These are phyloP conservation scores for Caenorhabditis inopinata DNA, from an alignment of 1,140 invertebrate genomes.

Conservation along the genomic window DNA sequence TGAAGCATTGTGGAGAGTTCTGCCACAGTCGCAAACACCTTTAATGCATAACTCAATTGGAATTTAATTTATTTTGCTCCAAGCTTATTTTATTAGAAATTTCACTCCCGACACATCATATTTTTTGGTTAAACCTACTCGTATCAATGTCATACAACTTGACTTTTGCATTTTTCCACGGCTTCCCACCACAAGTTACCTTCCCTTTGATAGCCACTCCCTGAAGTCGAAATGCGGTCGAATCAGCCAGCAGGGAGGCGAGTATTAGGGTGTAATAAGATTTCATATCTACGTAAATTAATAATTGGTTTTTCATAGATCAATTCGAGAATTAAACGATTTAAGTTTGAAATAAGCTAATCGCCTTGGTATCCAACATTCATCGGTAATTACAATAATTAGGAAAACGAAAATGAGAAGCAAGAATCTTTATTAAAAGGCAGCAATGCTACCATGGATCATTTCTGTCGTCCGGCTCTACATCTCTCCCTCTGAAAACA, in stretches of 20 bases:
- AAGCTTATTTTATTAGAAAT: no score
- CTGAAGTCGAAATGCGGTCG: conserved; percentile 43
- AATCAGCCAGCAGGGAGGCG: neutral
- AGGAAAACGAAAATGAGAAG: no score
- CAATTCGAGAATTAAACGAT: no score
- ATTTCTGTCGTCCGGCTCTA: conserved; percentile 1
- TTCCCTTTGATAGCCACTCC: conserved; percentile 47
- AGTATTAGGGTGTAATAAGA: neutral
- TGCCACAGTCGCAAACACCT: no score
- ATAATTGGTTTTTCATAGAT: no score
- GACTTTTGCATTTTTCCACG: conserved; percentile 48
- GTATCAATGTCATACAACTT: conserved; percentile 51
- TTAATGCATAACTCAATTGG: no score
- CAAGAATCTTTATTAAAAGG: neutral
- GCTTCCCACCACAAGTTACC: conserved; percentile 38
- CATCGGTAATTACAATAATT: no score
- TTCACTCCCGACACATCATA: no score
- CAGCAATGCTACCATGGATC: neutral
- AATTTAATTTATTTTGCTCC: no score
- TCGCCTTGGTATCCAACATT: no score
- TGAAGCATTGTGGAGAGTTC: no score
- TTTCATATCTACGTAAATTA: neutral
- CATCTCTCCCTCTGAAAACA: neutral
- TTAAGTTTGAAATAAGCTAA: no score
- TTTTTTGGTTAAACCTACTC: conserved; percentile 38